Evolutionary conservation across 2,888 invertebrate genomes (phyloP).

Genomic region (Odontocolon sp.): DNA sequence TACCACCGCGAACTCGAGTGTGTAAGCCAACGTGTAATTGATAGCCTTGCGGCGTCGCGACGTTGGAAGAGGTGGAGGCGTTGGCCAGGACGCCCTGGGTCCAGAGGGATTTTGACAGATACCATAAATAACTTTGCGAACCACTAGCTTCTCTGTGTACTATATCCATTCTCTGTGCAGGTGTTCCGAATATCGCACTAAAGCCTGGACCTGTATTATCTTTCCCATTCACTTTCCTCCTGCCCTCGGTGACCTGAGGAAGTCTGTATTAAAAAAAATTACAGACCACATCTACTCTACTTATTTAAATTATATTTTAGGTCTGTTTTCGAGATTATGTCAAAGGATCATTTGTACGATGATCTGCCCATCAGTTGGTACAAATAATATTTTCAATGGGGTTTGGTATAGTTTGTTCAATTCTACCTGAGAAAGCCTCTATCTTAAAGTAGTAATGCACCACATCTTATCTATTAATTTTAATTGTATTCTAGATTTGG

Average conservation of each 20-base stretch:
- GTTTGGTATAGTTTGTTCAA: no score
- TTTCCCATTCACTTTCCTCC: neutral
- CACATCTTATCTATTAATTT: no score
- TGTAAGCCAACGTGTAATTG: constrained; percentile 70
- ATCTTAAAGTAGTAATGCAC: no score
- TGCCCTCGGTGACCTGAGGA: constrained; percentile 17
- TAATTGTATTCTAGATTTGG: no score
- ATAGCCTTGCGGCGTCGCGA: constrained; percentile 67
- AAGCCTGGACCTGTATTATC: constrained; percentile 30
- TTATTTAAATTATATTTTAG: constrained; percentile 1
- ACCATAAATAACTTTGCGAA: constrained; percentile 65
- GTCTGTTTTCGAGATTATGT: neutral
- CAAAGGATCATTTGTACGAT: no score
- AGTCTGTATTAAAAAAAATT: neutral
- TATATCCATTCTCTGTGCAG: constrained; percentile 40
- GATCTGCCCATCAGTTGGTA: no score
- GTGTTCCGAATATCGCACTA: constrained; percentile 29
- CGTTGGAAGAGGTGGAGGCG: constrained; percentile 55
- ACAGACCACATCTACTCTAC: neutral
- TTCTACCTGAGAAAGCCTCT: no score
- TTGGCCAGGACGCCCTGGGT: constrained; percentile 34
- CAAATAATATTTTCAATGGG: no score
- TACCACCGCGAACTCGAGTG: constrained; percentile 62
- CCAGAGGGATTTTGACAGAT: constrained; percentile 66
- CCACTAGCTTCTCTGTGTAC: constrained; percentile 17